Percentiles rank a stretch among this genome's conserved stretches.
phyloP scores from a whole-genome alignment of 2,797 vertebrate species.

The Nyctalus aviator region DNA sequence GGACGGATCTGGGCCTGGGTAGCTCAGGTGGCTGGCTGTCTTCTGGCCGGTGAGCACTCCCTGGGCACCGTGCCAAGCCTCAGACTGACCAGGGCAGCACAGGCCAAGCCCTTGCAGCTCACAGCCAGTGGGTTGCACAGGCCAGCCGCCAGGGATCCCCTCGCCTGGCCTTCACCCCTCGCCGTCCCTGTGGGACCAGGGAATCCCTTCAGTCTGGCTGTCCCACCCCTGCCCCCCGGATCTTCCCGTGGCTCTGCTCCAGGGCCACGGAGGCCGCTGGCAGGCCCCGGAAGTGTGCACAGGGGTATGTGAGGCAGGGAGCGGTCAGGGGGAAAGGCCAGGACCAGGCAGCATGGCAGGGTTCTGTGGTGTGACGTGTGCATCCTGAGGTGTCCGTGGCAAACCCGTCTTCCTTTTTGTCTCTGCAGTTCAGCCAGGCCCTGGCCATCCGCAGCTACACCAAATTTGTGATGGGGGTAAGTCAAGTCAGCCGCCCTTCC shows the following conservation, averaged over 20 bases:
- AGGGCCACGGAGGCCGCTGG: neutral
- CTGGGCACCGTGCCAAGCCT: neutral
- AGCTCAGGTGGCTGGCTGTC: too few species aligned
- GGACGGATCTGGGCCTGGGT: neutral
- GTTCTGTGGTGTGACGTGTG: neutral
- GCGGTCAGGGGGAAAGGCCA: neutral
- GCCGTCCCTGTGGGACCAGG: neutral
- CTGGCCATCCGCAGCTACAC: constrained; percentile 94
- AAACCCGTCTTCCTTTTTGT: constrained; percentile 51
- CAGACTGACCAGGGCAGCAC: neutral
- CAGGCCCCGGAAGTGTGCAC: neutral
- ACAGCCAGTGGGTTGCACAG: accelerated
- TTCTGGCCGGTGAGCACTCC: neutral
- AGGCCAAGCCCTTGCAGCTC: neutral
- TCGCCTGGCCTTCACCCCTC: neutral
- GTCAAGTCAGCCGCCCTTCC: constrained; percentile 67
- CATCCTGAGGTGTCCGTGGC: neutral
- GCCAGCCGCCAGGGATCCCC: neutral
- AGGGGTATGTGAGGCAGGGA: neutral
- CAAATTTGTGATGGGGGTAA: constrained; percentile 94
- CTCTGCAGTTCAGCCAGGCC: constrained; percentile 92
- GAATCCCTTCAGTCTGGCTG: neutral
- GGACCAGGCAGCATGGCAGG: neutral
- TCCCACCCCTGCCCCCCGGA: neutral
- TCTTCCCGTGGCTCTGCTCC: neutral